A percentile compares a stretch with the other conserved stretches of the same genome.
These are phyloP conservation scores for Acanthopagrus latus DNA, from an alignment of 2,797 vertebrate species.

Conservation along the genomic window DNA sequence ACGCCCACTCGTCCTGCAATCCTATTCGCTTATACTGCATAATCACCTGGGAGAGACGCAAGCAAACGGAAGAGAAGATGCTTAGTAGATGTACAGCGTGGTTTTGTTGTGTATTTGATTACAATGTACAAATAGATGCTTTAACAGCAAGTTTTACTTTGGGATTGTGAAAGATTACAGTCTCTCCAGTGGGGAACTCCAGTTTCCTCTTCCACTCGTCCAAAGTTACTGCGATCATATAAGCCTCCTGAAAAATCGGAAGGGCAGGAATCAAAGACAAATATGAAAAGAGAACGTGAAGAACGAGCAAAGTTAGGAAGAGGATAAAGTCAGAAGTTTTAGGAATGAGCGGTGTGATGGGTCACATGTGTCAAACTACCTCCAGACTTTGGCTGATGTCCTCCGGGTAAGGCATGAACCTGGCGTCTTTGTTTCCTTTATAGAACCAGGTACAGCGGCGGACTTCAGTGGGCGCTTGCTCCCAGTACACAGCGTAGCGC, in stretches of 20 bases:
- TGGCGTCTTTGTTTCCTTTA: constrained; percentile 95
- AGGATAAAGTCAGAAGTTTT: constrained; percentile 1
- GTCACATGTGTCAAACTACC: constrained; percentile 80
- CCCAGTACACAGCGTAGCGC: constrained; percentile 93
- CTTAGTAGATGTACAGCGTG: neutral
- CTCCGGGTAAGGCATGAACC: constrained; percentile 92
- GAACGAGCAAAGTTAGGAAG: neutral
- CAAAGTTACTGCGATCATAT: constrained; percentile 91
- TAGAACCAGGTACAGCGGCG: constrained; percentile 97
- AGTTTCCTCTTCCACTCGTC: constrained; percentile 95
- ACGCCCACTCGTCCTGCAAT: constrained; percentile 85
- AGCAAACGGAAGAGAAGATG: constrained; percentile 17
- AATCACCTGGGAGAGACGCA: constrained; percentile 87
- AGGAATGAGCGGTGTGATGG: neutral
- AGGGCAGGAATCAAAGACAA: constrained; percentile 9
- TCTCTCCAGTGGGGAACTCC: constrained; percentile 92
- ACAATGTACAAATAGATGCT: neutral
- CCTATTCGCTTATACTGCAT: constrained; percentile 92
- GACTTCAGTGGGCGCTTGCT: constrained; percentile 90
- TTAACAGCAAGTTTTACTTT: constrained; percentile 86
- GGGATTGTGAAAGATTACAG: constrained; percentile 96
- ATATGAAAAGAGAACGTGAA: neutral
- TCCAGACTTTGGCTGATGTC: constrained; percentile 91
- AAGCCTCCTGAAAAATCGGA: constrained; percentile 86
- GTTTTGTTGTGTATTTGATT: neutral